Base-by-base conservation (phyloP, 2,797 vertebrate genomes). In the Neomorphus geoffroyi region DNA sequence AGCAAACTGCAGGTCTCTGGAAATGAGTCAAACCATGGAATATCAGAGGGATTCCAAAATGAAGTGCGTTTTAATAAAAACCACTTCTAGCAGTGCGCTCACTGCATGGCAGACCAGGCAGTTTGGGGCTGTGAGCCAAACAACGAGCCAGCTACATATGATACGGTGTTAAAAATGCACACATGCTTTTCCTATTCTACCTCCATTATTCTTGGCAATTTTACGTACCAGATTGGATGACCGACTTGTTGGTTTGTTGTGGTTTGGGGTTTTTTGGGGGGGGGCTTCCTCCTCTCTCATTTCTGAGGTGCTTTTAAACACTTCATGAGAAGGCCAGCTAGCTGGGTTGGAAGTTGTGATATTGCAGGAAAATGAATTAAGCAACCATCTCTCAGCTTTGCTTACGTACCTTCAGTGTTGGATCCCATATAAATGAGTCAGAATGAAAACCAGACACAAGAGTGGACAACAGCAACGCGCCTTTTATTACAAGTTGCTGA, bases 401-500 rank as follows among this genome's bases (percentile, higher is more conserved):
- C 96, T 97, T 96, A 74, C 61, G 67, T 96, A 97, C 95, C 96
- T 97, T 93, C 94, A 82, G 72, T 87, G 91, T 87, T 97, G 94
- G 94, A 96, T 95, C 75, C 92, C 97, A 97, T 97, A 95, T 88
- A 95, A 97, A 95, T 95, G 78, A 96, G 39, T 96, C 96, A 92
- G 77, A 96, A 96, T 93, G 91, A 96, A 97, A 97, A 96, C 91
- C 83, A 96, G 95, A 92, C 92, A 97, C 95, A 95, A 97, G 92
- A 97, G 93, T 96, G 94, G 96, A 97, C 96, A 97, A 97, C 95
- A 98, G 97, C 96, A 97, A 90, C 97, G 91, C 57, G 90, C 10
- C 33, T 96, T 53, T 96, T 86, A 95, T 98, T 97, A 98, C 85
- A 97, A 93, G 97, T 97, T 98, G 97, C 97, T 97, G 97, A 97